Percentiles rank a stretch among this genome's conserved stretches.
Conservation (phyloP, 2,113 vertebrate genomes). For the Salvator merianae region DNA sequence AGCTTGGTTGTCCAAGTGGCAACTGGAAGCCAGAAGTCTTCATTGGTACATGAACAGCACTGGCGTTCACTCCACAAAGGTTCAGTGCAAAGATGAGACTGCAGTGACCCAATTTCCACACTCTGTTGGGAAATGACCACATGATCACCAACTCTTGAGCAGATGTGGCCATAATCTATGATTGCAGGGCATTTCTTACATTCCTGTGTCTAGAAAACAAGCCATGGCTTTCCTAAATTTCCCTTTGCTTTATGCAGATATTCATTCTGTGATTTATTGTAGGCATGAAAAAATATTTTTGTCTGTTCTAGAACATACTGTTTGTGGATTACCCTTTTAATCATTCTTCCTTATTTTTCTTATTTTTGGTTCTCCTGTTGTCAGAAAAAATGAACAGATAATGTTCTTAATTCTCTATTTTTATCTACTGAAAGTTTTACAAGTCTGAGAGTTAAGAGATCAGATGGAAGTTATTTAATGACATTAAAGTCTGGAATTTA, state of each 20-base stretch:
- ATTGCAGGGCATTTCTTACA: too few species aligned
- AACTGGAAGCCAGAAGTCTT: too few species aligned
- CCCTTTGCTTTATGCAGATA: not conserved
- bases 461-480: constrained; percentile 19
- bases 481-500: not conserved
- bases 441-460: constrained; percentile 1
- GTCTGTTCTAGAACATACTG: not conserved
- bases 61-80: too few species aligned
- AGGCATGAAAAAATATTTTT: not conserved
- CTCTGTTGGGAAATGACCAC: too few species aligned
- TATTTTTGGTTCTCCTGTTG: constrained; percentile 9
- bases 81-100: too few species aligned
- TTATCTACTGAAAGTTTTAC: constrained; percentile 9
- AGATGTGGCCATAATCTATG: too few species aligned
- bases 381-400: constrained; percentile 4
- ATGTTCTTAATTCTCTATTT: not conserved
- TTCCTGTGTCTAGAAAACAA: not conserved
- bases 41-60: too few species aligned
- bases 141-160: too few species aligned
- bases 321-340: constrained; percentile 7
- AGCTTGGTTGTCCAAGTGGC: too few species aligned
- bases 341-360: not conserved
- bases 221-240: not conserved
- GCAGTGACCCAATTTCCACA: too few species aligned
- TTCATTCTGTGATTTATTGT: not conserved